phyloP scores from a whole-genome alignment of 2,113 vertebrate species.

The Nesogale talazaci region DNA sequence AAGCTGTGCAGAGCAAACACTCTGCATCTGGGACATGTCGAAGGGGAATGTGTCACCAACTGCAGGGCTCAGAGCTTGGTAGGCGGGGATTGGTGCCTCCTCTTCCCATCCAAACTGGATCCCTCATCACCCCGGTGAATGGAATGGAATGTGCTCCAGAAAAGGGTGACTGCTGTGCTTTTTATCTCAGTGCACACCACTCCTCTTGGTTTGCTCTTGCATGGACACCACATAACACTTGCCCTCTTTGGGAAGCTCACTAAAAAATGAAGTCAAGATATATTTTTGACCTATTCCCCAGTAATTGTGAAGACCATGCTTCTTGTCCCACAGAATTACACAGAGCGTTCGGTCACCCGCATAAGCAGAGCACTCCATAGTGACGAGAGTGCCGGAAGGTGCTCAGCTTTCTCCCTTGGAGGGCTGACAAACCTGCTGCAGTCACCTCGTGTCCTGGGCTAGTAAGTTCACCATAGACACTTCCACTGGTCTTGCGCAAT shows the following conservation, averaged over 20 bases:
- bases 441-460: neutral
- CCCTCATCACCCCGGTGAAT: neutral
- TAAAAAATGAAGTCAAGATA: constrained; percentile 48
- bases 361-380: neutral
- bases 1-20: constrained; percentile 11
- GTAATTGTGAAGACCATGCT: neutral
- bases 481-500: neutral
- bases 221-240: neutral
- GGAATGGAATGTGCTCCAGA: neutral
- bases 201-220: neutral
- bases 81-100: neutral
- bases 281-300: neutral
- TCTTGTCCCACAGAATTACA: neutral
- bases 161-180: neutral
- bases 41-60: neutral
- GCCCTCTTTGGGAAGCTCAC: neutral
- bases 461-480: neutral
- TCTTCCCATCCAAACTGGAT: neutral
- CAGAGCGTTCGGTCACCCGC: neutral
- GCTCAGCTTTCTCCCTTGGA: neutral
- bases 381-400: neutral
- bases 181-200: neutral
- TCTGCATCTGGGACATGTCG: neutral
- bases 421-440: neutral
- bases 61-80: neutral